phyloP scores from a whole-genome alignment of 2,888 invertebrate species.

The Drosophila kokeensis region DNA sequence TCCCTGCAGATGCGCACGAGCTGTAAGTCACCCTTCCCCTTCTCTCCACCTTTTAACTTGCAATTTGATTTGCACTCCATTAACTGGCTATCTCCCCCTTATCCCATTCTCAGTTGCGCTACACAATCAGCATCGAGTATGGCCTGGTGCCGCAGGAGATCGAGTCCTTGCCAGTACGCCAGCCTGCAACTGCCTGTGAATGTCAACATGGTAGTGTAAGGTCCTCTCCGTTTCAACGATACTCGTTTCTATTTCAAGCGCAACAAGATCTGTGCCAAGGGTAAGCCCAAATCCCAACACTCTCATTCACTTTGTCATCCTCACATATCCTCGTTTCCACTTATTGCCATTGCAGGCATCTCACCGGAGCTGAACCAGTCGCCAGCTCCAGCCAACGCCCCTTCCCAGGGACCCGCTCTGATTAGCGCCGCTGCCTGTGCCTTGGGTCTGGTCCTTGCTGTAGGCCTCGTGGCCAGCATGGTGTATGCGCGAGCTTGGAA shows the following conservation, averaged over 20 bases:
- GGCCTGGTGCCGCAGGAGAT: slow-evolving; percentile 92
- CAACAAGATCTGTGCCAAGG: slow-evolving; percentile 94
- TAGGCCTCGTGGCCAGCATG: slow-evolving; percentile 83
- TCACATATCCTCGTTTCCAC: neutral
- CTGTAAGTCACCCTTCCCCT: slow-evolving; percentile 86
- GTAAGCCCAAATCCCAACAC: slow-evolving; percentile 83
- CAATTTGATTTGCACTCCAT: slow-evolving; percentile 76
- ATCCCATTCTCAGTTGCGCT: slow-evolving; percentile 71
- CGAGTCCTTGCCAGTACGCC: slow-evolving; percentile 87
- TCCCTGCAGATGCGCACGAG: slow-evolving; percentile 91
- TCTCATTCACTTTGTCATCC: neutral
- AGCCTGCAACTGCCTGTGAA: slow-evolving; percentile 93
- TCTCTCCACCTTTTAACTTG: neutral
- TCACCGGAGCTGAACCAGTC: slow-evolving; percentile 90
- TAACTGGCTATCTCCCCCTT: slow-evolving; percentile 44
- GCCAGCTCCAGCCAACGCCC: slow-evolving; percentile 88
- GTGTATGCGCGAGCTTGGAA: slow-evolving; percentile 85
- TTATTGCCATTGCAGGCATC: slow-evolving; percentile 74
- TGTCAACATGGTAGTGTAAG: slow-evolving; percentile 92
- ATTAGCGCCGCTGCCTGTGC: slow-evolving; percentile 93
- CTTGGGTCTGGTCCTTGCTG: slow-evolving; percentile 86
- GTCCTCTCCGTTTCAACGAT: slow-evolving; percentile 89
- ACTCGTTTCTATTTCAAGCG: slow-evolving; percentile 91
- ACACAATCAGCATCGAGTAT: slow-evolving; percentile 86
- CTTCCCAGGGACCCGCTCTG: slow-evolving; percentile 89